These are phyloP conservation scores for Nomia melanderi DNA, from an alignment of 1,140 invertebrate species.

Conservation along the genomic window DNA sequence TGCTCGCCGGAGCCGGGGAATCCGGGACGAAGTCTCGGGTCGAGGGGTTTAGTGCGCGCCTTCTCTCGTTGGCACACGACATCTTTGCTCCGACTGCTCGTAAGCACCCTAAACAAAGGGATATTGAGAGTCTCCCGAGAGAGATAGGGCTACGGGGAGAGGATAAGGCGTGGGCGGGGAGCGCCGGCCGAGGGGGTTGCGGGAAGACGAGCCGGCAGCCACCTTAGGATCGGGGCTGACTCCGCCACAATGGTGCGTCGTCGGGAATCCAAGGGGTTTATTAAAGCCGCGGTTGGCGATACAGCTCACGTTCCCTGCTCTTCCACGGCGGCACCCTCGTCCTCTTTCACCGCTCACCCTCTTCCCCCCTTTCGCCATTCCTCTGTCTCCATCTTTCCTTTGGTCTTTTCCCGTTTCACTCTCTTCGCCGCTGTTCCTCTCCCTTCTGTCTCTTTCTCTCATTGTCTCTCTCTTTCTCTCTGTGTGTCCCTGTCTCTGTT, in stretches of 20 bases:
- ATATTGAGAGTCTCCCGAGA: constrained; percentile 70
- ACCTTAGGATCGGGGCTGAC: constrained; percentile 66
- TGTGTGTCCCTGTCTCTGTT: too few relatives aligned
- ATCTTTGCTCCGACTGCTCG: constrained; percentile 67
- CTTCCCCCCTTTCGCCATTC: not conserved
- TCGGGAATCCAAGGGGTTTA: constrained; percentile 77
- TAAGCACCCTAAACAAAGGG: constrained; percentile 73
- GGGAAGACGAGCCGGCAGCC: constrained; percentile 44
- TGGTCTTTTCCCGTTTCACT: constrained; percentile 10
- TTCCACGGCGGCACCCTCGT: constrained; percentile 60
- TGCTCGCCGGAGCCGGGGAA: constrained; percentile 50
- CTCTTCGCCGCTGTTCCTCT: not conserved
- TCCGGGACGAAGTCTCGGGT: constrained; percentile 53
- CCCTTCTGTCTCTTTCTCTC: not conserved
- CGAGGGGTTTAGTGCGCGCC: constrained; percentile 51
- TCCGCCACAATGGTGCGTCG: constrained; percentile 75
- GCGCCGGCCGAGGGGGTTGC: constrained; percentile 21
- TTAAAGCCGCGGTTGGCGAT: constrained; percentile 78
- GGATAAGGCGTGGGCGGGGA: constrained; percentile 29
- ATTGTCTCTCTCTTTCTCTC: too few relatives aligned
- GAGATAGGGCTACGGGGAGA: constrained; percentile 54
- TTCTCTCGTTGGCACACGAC: constrained; percentile 62
- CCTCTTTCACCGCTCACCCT: constrained; percentile 29
- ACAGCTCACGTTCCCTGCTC: constrained; percentile 78
- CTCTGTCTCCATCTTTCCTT: not conserved